Conservation (phyloP, 1,140 invertebrate genomes). For the Thalassaphorura encarpata region DNA sequence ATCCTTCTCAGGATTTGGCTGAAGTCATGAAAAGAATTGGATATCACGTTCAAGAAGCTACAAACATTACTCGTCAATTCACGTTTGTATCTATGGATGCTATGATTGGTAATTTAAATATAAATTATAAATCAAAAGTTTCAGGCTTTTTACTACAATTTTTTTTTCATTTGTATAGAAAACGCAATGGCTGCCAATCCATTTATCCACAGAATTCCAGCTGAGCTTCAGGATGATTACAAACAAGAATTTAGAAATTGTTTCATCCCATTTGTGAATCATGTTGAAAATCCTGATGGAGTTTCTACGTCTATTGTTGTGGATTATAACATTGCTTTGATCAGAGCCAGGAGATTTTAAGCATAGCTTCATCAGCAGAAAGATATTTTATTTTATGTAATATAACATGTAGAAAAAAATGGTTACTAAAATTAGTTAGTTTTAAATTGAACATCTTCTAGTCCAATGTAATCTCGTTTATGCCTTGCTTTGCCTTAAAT, state of each 20-base stretch:
- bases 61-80: constrained; percentile 50
- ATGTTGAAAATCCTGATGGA: constrained; percentile 1
- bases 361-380: too few relatives aligned
- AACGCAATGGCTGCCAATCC: constrained; percentile 62
- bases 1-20: constrained; percentile 52
- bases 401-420: neutral
- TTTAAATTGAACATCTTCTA: too few relatives aligned
- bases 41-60: constrained; percentile 54
- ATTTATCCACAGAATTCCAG: constrained; percentile 55
- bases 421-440: neutral
- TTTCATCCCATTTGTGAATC: constrained; percentile 23
- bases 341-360: constrained; percentile 17
- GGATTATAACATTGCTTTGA: constrained; percentile 21
- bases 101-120: constrained; percentile 33
- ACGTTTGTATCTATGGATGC: constrained; percentile 48
- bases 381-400: neutral
- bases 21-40: constrained; percentile 52
- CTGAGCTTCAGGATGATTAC: constrained; percentile 51
- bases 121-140: neutral
- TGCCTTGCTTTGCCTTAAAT: too few relatives aligned
- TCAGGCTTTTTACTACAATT: neutral
- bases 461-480: too few relatives aligned
- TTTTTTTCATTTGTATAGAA: constrained; percentile 43
- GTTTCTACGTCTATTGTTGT: constrained; percentile 23
- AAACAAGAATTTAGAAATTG: constrained; percentile 37